Percentiles rank a stretch among this genome's conserved stretches.
These are phyloP conservation scores for Cheilosia vernalis DNA, from an alignment of 2,888 invertebrate genomes.

Conservation along the genomic window DNA sequence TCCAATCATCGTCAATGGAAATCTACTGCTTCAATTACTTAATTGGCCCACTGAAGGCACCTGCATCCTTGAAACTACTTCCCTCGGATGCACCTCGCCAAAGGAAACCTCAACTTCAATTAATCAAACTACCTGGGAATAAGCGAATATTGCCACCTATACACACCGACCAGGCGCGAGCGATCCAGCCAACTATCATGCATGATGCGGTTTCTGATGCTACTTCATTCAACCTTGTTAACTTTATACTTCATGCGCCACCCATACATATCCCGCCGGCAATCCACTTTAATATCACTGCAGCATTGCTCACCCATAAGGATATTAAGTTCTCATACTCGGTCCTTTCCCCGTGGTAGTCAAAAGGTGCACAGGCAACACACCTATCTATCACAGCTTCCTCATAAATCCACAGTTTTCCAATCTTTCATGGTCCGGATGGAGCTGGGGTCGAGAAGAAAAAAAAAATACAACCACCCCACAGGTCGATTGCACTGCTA, in stretches of 20 bases:
- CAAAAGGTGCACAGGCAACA: conserved; percentile 49
- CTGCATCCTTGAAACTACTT: conserved; percentile 9
- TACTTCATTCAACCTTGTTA: conserved; percentile 53
- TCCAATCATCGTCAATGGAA: conserved; percentile 20
- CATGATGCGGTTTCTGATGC: conserved; percentile 58
- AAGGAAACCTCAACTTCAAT: conserved; percentile 54
- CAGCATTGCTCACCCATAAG: conserved; percentile 70
- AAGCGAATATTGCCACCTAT: conserved; percentile 68
- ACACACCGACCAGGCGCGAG: background rate
- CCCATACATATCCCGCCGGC: conserved; percentile 57
- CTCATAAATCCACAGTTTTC: conserved; percentile 73
- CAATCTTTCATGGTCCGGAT: conserved; percentile 63
- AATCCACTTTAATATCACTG: conserved; percentile 72
- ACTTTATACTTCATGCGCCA: conserved; percentile 27
- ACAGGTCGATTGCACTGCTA: conserved; percentile 53
- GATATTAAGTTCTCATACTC: conserved; percentile 74
- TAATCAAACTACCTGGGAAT: conserved; percentile 73
- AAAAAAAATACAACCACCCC: conserved; percentile 31
- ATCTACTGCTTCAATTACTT: conserved; percentile 59
- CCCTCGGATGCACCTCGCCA: conserved; percentile 36
- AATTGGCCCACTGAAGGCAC: conserved; percentile 58
- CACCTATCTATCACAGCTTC: conserved; percentile 74
- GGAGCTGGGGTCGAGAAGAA: background rate
- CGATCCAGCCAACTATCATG: conserved; percentile 62
- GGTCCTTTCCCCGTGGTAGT: conserved; percentile 23